Percentiles rank a stretch among this genome's conserved stretches.
Conservation (phyloP, 2,797 vertebrate genomes). For the Danio kyathit region DNA sequence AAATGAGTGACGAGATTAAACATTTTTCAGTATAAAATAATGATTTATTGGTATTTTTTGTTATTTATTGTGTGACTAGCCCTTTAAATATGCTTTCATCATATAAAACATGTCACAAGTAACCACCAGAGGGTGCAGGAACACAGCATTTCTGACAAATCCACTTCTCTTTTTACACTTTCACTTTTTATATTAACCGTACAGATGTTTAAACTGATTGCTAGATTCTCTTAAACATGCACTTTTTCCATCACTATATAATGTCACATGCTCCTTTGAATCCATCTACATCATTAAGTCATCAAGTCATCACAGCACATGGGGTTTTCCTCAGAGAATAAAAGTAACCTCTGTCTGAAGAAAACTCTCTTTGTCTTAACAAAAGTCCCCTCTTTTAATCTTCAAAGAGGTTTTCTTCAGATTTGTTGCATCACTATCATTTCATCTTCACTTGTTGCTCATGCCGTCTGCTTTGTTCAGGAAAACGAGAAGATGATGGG, state of each 20-base stretch:
- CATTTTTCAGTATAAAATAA: too few species aligned
- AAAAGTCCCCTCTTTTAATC: constrained; percentile 9
- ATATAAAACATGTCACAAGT: not conserved
- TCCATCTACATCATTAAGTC: not conserved
- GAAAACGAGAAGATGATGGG: constrained; percentile 87
- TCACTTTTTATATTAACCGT: constrained; percentile 6
- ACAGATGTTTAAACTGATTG: not conserved
- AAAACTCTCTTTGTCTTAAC: constrained; percentile 7
- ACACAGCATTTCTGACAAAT: constrained; percentile 3
- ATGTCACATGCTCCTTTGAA: not conserved
- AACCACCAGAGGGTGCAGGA: constrained; percentile 16
- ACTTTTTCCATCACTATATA: not conserved
- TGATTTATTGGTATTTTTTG: not conserved
- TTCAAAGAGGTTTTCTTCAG: constrained; percentile 11
- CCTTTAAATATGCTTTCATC: not conserved
- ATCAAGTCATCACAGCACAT: not conserved
- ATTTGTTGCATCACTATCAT: not conserved
- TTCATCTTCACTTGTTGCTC: not conserved
- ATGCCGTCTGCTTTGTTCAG: constrained; percentile 69
- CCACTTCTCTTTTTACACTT: not conserved
- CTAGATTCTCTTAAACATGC: not conserved
- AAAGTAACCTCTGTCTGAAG: constrained; percentile 18
- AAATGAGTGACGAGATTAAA: not conserved
- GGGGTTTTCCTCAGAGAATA: constrained; percentile 21
- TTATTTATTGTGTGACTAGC: not conserved